Conservation (phyloP, 2,888 invertebrate species). For the Scaptomyza caliginosa region DNA sequence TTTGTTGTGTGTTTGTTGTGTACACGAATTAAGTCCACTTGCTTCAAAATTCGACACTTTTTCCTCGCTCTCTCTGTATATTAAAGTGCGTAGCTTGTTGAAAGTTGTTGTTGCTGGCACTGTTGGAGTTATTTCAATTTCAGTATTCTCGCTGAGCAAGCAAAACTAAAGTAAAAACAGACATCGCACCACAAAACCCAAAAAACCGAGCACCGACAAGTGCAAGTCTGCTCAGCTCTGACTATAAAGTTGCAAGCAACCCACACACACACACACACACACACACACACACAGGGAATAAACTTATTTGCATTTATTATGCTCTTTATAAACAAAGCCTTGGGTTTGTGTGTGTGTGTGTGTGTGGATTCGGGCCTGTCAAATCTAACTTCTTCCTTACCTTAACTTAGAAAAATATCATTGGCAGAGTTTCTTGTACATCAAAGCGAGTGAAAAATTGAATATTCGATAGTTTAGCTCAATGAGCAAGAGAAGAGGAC, state of each 20-base stretch:
- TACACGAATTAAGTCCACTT: constrained; percentile 74
- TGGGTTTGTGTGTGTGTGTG: constrained; percentile 2
- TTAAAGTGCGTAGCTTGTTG: constrained; percentile 65
- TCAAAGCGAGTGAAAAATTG: background rate
- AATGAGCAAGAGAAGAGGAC: background rate
- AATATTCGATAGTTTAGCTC: background rate
- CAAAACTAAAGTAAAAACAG: constrained; percentile 15
- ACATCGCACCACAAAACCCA: constrained; percentile 3
- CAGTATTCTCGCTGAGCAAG: constrained; percentile 43
- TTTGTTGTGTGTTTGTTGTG: constrained; percentile 22
- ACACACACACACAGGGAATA: constrained; percentile 4
- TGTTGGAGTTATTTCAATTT: constrained; percentile 62
- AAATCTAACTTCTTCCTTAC: constrained; percentile 4
- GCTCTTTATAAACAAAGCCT: constrained; percentile 39
- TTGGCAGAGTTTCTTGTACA: background rate
- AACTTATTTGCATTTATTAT: constrained; percentile 58
- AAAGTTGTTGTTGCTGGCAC: constrained; percentile 27
- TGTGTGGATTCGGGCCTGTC: constrained; percentile 14
- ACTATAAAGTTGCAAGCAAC: constrained; percentile 55
- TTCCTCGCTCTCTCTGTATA: constrained; percentile 48
- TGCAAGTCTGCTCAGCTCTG: constrained; percentile 13
- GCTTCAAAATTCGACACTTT: constrained; percentile 63
- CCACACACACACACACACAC: constrained; percentile 10
- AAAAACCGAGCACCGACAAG: constrained; percentile 1
- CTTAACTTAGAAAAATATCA: background rate